These are phyloP conservation scores for Anoplius nigerrimus DNA, from an alignment of 2,888 invertebrate species.

Conservation along the genomic window DNA sequence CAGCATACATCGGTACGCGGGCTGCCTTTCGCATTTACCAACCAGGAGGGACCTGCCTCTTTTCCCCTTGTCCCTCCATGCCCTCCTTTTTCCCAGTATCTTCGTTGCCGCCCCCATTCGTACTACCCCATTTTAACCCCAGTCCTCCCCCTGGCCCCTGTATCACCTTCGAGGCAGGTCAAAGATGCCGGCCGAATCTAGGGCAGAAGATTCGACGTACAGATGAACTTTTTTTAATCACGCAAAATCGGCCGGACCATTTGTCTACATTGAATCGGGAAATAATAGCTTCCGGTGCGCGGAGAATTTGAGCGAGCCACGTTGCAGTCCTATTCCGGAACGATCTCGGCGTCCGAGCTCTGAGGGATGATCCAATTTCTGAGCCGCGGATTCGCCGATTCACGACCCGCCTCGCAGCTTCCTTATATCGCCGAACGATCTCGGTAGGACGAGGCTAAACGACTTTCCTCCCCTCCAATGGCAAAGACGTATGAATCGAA, in stretches of 20 bases:
- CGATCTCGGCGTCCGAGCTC: background rate
- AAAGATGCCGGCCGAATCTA: too few species aligned
- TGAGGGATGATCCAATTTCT: slow-evolving; percentile 19
- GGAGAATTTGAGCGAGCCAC: slow-evolving; percentile 7
- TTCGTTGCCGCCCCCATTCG: slow-evolving; percentile 4
- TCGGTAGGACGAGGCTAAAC: too few species aligned
- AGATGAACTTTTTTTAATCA: background rate
- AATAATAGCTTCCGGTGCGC: slow-evolving; percentile 46
- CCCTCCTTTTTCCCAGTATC: slow-evolving; percentile 16
- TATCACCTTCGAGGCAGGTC: too few species aligned
- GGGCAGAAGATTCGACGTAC: too few species aligned
- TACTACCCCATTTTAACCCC: slow-evolving; percentile 4
- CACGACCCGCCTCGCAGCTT: background rate
- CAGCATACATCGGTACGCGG: slow-evolving; percentile 46
- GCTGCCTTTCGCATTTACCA: slow-evolving; percentile 59
- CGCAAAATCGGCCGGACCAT: slow-evolving; percentile 24
- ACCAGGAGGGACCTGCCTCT: slow-evolving; percentile 20
- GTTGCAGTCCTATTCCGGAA: background rate
- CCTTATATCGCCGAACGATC: background rate
- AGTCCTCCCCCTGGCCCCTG: slow-evolving; percentile 10
- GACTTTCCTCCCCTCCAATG: too few species aligned
- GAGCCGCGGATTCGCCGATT: background rate
- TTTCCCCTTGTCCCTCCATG: slow-evolving; percentile 14
- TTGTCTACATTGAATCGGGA: slow-evolving; percentile 31
- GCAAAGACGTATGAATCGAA: too few species aligned